phyloP scores from a whole-genome alignment of 1,140 invertebrate species.

The Pantala flavescens region DNA sequence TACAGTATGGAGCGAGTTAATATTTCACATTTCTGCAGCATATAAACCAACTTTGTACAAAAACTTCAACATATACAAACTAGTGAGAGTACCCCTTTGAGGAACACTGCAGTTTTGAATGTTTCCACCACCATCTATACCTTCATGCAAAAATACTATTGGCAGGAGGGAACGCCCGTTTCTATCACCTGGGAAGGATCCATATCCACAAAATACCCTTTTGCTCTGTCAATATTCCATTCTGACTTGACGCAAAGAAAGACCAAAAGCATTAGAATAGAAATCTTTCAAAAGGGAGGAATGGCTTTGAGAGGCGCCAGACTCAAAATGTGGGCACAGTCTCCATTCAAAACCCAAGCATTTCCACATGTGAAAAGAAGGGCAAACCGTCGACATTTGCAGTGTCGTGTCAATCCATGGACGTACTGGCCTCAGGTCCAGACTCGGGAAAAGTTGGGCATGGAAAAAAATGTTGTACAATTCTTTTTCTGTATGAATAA shows the following conservation, averaged over 20 bases:
- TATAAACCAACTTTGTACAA: slow-evolving; percentile 16
- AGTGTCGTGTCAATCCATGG: not conserved
- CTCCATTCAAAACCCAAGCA: not conserved
- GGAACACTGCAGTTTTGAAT: slow-evolving; percentile 13
- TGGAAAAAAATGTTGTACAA: not conserved
- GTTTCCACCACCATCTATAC: not conserved
- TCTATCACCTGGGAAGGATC: slow-evolving; percentile 1
- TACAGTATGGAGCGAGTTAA: not conserved
- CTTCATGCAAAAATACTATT: slow-evolving; percentile 9
- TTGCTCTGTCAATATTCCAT: slow-evolving; percentile 8
- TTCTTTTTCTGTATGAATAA: not conserved
- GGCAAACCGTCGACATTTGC: not conserved
- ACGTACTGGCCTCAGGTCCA: not conserved
- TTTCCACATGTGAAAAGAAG: not conserved
- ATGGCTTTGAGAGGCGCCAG: slow-evolving; percentile 13
- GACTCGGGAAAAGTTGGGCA: not conserved
- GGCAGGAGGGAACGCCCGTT: not conserved
- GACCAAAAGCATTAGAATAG: slow-evolving; percentile 14
- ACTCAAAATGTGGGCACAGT: slow-evolving; percentile 11
- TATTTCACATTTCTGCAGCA: slow-evolving; percentile 8
- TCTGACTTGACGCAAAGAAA: slow-evolving; percentile 13
- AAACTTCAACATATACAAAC: slow-evolving; percentile 17
- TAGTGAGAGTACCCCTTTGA: slow-evolving; percentile 13
- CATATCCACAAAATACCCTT: not conserved
- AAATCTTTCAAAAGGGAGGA: slow-evolving; percentile 14